Conservation (phyloP, 2,797 vertebrate genomes). For the Nannoperca obscura region DNA sequence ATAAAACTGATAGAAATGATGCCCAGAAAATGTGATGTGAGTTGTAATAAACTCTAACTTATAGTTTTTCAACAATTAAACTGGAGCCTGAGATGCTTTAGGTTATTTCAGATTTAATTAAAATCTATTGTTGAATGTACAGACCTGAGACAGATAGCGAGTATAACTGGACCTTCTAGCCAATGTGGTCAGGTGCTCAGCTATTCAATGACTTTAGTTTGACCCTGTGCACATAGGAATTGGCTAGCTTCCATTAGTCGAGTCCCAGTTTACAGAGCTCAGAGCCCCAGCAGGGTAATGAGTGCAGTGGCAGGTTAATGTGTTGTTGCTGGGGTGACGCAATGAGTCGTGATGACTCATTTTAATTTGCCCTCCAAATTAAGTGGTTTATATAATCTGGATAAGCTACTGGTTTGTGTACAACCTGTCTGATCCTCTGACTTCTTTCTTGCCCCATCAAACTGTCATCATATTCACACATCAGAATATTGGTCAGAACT, state of each 20-base stretch:
- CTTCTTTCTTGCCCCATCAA: background rate
- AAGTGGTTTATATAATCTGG: conserved; percentile 14
- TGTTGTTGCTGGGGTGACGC: conserved; percentile 83
- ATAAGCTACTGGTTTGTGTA: background rate
- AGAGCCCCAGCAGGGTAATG: conserved; percentile 75
- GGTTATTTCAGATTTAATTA: background rate
- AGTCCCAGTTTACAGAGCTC: conserved; percentile 59
- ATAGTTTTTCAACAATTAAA: background rate
- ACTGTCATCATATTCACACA: background rate
- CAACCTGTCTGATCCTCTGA: background rate
- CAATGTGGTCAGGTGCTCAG: background rate
- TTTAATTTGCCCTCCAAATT: background rate
- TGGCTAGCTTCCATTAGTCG: conserved; percentile 67
- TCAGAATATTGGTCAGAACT: background rate
- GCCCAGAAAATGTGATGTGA: background rate
- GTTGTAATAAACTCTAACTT: background rate
- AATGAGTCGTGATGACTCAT: conserved; percentile 85
- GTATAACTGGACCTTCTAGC: background rate
- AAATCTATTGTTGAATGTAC: background rate
- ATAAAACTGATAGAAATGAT: background rate
- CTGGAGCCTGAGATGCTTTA: background rate
- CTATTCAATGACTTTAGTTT: background rate
- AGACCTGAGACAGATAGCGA: background rate
- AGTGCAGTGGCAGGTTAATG: conserved; percentile 83
- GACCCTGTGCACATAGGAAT: background rate